Evolutionary conservation across 2,888 invertebrate species (phyloP).

Genomic region (Drosophila melanosoma): DNA sequence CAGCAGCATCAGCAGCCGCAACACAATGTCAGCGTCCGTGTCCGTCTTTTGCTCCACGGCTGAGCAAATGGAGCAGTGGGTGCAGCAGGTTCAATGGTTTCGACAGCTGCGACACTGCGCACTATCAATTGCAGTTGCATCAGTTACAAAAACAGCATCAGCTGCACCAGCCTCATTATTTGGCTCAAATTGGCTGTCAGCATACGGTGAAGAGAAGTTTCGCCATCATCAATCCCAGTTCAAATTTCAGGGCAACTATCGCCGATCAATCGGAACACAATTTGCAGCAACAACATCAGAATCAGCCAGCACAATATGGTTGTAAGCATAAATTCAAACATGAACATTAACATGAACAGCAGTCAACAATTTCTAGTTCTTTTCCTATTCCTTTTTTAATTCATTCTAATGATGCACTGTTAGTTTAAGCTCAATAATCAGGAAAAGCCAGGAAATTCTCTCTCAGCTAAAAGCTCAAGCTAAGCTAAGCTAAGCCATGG

Average conservation of each 20-base stretch:
- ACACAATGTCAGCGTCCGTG: constrained; percentile 7
- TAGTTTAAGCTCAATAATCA: neutral
- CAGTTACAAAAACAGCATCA: neutral
- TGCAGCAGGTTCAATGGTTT: constrained; percentile 4
- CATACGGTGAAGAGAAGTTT: constrained; percentile 57
- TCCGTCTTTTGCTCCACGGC: neutral
- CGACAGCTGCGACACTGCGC: neutral
- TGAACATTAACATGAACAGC: neutral
- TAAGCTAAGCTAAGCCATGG: neutral
- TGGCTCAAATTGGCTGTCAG: constrained; percentile 72
- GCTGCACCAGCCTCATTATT: constrained; percentile 51
- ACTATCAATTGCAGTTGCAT: constrained; percentile 36
- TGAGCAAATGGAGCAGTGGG: constrained; percentile 2
- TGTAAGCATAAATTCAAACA: constrained; percentile 18
- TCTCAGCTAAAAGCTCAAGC: neutral
- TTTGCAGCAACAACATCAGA: constrained; percentile 1
- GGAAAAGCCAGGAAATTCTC: neutral
- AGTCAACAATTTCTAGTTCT: neutral
- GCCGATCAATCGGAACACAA: constrained; percentile 18
- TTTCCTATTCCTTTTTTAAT: neutral
- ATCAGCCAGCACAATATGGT: constrained; percentile 9
- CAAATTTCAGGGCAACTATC: constrained; percentile 31
- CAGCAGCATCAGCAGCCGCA: neutral
- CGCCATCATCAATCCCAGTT: constrained; percentile 15
- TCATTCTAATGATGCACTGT: neutral